Conservation (phyloP, 2,888 invertebrate species). For the Megaustenia siamemsis region DNA sequence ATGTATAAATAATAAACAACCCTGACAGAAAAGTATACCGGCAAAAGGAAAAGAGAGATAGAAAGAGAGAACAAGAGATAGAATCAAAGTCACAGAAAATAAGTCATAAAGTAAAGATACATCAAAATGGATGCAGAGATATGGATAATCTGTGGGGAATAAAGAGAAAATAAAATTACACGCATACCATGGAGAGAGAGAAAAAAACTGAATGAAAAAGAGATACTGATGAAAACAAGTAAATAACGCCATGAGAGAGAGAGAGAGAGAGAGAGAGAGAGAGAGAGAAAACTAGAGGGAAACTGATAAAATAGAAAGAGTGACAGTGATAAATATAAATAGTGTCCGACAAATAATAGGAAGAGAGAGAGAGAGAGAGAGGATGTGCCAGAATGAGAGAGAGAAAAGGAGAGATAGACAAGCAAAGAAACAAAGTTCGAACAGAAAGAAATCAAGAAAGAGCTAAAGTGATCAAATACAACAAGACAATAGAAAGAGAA, state of each 20-base stretch:
- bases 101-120: no score
- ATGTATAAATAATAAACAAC: neutral
- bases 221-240: no score
- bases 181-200: neutral
- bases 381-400: no score
- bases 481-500: constrained; percentile 19
- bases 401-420: neutral
- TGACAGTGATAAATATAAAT: neutral
- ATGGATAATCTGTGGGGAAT: no score
- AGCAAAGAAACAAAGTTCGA: neutral
- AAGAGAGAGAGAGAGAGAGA: neutral
- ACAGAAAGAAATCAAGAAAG: constrained; percentile 13
- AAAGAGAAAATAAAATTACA: neutral
- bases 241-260: no score
- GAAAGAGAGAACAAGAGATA: neutral
- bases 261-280: no score
- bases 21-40: no score
- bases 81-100: no score
- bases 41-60: neutral
- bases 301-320: no score
- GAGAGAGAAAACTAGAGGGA: no score
- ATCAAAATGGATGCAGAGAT: neutral
- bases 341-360: neutral
- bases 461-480: neutral
- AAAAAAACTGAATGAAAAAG: neutral